Evolutionary conservation across 2,797 vertebrate genomes (phyloP), one percentile per base, ranked within the genome.

Genomic region (Acipenser transmontanus): DNA sequence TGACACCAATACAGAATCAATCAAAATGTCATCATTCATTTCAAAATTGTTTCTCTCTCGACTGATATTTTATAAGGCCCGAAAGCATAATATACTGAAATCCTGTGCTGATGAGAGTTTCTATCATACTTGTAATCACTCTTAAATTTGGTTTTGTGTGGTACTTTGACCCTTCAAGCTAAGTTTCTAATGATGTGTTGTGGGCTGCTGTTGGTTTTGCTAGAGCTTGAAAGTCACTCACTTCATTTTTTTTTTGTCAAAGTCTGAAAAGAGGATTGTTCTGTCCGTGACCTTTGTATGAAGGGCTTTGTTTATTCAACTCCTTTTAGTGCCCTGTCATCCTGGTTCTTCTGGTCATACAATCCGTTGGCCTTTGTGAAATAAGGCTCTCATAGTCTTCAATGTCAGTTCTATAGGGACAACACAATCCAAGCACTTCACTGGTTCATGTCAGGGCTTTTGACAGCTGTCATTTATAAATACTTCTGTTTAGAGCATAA

Each of bases 381-480:
- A 66, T 73, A 81, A 64, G 67, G 68, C 73, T 81, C 74, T 82
- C 63, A 66, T 13, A 66, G 73, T 17, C 70, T 77, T 76, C 71
- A 75, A 0, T 72, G 71, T 52, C 57, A 69, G 11, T 71, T 85
- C 79, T 85, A 64, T 54, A 70, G 72, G 74, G 74, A 78, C 65
- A 80, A 75, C 67, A 72, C 73, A 88, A 71, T 81, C 76, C 83
- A 57, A 75, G 77, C 63, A 66, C 67, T 79, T 84, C 71, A 76
- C 66, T 69, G 13, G 1, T 62, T 72, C 50, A 8, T 72, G 73
- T 78, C 76, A 73, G 76, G 77, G 54, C 64, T 54, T 71, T 72
- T 86, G 86, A 87, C 80, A 88, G 78, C 76, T 89, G 80, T 73
- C 85, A 80, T 76, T 88, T 84, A 88, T 75, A 65, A 34, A 34